Percentiles rank a stretch among this genome's conserved stretches.
Evolutionary conservation across 2,113 vertebrate species (phyloP).

Genomic region (Panthera uncia): DNA sequence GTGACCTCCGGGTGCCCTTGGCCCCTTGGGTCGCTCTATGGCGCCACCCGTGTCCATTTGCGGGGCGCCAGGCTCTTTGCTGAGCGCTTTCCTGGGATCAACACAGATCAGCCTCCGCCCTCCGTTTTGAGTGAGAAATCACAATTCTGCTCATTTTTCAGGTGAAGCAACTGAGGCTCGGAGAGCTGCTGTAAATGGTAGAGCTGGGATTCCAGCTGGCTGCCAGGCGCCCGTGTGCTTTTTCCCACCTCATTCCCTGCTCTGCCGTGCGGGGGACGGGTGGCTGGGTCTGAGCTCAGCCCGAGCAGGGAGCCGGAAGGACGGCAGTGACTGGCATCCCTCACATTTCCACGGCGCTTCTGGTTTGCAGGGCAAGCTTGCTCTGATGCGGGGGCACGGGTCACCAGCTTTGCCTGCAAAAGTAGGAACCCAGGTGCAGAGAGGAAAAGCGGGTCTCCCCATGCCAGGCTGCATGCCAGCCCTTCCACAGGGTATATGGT

Average conservation of each 20-base stretch:
- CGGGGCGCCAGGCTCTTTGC: background rate
- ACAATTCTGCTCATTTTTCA: background rate
- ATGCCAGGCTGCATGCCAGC: background rate
- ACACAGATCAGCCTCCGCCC: background rate
- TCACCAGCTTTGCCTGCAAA: background rate
- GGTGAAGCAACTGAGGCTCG: background rate
- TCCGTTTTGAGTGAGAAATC: background rate
- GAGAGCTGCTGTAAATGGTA: background rate
- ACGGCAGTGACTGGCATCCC: fast-evolving
- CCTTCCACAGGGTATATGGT: background rate
- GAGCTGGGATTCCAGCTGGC: background rate
- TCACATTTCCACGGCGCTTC: background rate
- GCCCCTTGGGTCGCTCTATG: fast-evolving
- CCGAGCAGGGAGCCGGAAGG: fast-evolving
- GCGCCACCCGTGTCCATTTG: background rate
- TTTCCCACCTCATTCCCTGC: background rate
- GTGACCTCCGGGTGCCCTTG: fast-evolving
- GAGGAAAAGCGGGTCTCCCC: background rate
- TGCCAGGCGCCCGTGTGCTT: fast-evolving
- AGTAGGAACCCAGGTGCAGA: background rate
- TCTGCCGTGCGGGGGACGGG: too few relatives aligned
- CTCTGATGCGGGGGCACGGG: fast-evolving
- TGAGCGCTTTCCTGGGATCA: fast-evolving
- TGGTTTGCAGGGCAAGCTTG: background rate
- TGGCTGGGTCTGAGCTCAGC: background rate